These are phyloP conservation scores for Porites lobata DNA, from an alignment of 92 coral and sea anemone genomes.

Conservation along the genomic window DNA sequence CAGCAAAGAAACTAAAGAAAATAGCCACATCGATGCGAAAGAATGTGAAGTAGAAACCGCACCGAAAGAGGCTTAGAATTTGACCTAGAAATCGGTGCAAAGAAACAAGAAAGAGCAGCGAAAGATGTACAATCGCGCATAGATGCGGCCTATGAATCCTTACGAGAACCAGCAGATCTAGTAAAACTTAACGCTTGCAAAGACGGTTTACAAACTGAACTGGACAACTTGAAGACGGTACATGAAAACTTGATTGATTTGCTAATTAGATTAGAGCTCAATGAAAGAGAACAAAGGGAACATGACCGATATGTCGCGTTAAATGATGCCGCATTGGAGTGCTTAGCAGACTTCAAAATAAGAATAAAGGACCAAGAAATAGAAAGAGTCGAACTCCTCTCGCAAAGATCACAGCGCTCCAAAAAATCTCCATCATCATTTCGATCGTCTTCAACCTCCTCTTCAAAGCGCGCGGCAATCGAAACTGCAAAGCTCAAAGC, in stretches of 20 bases:
- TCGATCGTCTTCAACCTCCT: conserved; percentile 25
- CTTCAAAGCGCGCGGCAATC: conserved; percentile 33
- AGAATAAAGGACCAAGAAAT: conserved; percentile 30
- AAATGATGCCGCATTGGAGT: conserved; percentile 22
- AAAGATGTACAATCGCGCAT: not conserved
- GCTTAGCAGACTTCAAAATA: conserved; percentile 38
- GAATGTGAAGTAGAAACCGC: not conserved
- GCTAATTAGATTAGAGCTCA: conserved; percentile 25
- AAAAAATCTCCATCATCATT: not conserved
- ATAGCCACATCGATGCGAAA: too few species aligned
- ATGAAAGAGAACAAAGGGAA: conserved; percentile 12
- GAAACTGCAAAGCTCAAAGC: conserved; percentile 14
- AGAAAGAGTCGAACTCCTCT: conserved; percentile 32
- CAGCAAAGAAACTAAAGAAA: too few species aligned
- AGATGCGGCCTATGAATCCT: not conserved
- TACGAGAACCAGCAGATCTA: not conserved
- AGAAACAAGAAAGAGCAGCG: not conserved
- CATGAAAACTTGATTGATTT: conserved; percentile 10
- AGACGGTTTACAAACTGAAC: not conserved
- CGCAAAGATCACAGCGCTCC: conserved; percentile 46
- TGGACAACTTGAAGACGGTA: not conserved
- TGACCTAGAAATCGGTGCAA: conserved; percentile 15
- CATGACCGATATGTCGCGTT: not conserved
- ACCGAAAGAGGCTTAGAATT: conserved; percentile 11
- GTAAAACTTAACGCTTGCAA: conserved; percentile 12